Evolutionary conservation across 1,140 invertebrate species (phyloP), one percentile per base, ranked within the genome.

Genomic region (Magallana ariakensis): DNA sequence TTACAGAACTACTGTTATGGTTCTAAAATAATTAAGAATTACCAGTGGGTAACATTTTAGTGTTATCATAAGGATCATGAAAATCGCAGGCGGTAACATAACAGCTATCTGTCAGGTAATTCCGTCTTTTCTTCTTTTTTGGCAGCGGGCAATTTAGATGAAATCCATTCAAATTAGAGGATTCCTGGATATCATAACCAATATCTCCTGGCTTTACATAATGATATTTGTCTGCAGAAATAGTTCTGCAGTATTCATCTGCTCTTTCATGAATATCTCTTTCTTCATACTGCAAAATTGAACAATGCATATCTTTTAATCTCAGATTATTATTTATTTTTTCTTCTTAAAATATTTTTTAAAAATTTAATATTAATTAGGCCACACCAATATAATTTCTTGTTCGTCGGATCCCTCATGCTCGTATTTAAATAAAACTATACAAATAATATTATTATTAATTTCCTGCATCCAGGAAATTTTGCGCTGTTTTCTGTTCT

Each of bases 201-300:
- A 66, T 19, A 26, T 89, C 83, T 80, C 89, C 88, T 62, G 90
- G 88, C 58, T 89, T 70, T 8, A 90, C 80, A 80, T 86, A 91
- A 66, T 86, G 92, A 9, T 89, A 83, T 57, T 82, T 33, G 75
- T 93, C 91, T 83, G 92, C 91, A 54, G 87, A 57, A 22, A 91
- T 84, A 55, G 87, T 90, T 15, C 89, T 86, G 11, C 88, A 89
- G 88, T 90, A 93, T 11, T 87, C 54, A 16, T 92, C 91, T 82
- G 92, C 92, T 83, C 91, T 85, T 55, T 91, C 88, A 86, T 91
- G 90, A 19, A 93, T 92, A 82, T 92, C 90, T 86, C 87, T 85
- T 88, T 93, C 92, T 84, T 93, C 92, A 33, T 86, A 53, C 92
- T 93, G 85, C 46, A 87, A 87, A 70, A 26, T 46, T 46, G 33